phyloP scores from a whole-genome alignment of 2,888 invertebrate genomes.

The Lasius fuliginosus region DNA sequence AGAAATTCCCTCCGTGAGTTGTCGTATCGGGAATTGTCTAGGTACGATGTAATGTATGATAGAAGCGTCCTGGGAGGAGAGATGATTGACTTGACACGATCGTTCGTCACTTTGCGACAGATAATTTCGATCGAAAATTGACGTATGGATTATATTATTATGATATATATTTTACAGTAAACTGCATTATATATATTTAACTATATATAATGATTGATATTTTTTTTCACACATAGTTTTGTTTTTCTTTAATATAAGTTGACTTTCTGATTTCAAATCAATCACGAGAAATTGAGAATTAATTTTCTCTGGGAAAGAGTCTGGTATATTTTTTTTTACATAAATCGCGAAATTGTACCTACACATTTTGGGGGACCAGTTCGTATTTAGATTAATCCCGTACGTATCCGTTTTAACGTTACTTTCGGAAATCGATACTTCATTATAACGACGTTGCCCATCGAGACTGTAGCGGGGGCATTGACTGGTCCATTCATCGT shows the following conservation, averaged over 20 bases:
- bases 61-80: not conserved
- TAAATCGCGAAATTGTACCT: slow-evolving; percentile 1
- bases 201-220: not conserved
- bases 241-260: not conserved
- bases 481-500: slow-evolving; percentile 50
- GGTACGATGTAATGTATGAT: not conserved
- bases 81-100: slow-evolving; percentile 17
- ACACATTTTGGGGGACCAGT: not conserved
- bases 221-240: not conserved
- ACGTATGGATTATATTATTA: not conserved
- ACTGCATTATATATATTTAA: not conserved
- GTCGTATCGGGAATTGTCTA: slow-evolving; percentile 8
- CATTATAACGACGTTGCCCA: slow-evolving; percentile 43
- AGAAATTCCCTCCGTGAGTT: slow-evolving; percentile 31
- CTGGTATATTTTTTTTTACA: not conserved
- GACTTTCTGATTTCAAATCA: not conserved
- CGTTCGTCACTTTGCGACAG: slow-evolving; percentile 19
- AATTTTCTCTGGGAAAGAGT: not conserved
- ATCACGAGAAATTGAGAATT: not conserved
- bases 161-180: not conserved
- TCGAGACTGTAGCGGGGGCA: slow-evolving; percentile 13
- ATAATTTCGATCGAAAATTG: slow-evolving; percentile 22
- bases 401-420: slow-evolving; percentile 3
- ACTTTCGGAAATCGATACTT: slow-evolving; percentile 51
- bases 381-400: slow-evolving; percentile 6